Conservation (phyloP, 2,888 invertebrate genomes). For the Erynnis tages region DNA sequence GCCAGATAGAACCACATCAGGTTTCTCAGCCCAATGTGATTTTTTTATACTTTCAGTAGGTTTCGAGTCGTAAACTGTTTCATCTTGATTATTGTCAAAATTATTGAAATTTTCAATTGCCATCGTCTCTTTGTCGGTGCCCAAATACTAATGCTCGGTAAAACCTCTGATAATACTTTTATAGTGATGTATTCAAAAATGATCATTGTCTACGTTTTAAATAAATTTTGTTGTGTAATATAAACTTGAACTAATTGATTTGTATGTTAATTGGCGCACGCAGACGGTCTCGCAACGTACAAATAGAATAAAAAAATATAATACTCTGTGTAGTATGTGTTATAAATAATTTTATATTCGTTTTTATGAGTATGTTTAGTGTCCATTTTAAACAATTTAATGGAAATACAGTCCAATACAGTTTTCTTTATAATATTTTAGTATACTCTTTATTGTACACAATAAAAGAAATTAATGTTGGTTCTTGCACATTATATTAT, state of each 20-base stretch:
- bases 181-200: neutral
- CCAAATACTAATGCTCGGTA: neutral
- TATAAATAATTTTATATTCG: no score
- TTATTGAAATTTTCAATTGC: neutral
- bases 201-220: constrained; percentile 15
- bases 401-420: no score
- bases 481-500: no score
- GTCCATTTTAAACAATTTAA: no score
- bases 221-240: constrained; percentile 25
- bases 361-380: no score
- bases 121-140: constrained; percentile 1
- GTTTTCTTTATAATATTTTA: no score
- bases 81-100: neutral
- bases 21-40: constrained; percentile 6
- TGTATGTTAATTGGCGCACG: constrained; percentile 30
- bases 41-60: neutral
- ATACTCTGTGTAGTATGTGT: no score
- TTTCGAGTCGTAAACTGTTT: neutral
- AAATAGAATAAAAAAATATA: no score
- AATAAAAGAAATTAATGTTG: no score
- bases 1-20: constrained; percentile 7
- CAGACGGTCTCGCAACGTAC: no score
- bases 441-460: no score
- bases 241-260: constrained; percentile 32
- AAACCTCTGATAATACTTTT: neutral